Evolutionary conservation across 2,113 vertebrate species (phyloP), one percentile per base, ranked within the genome.

Genomic region (Calidris pugnax): DNA sequence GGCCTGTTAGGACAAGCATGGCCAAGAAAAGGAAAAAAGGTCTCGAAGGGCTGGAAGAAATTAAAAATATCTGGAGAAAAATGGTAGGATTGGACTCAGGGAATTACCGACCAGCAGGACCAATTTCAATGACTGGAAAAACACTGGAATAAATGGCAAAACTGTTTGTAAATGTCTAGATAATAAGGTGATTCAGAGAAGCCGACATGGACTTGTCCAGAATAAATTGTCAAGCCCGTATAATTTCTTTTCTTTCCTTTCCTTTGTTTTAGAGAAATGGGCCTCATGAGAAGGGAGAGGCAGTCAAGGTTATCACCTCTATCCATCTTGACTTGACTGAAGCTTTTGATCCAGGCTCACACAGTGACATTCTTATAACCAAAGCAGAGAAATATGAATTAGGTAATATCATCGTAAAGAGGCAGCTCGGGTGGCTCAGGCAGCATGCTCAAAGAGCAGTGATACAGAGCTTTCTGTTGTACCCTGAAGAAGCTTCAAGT

Each of bases 301-400:
- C 60, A 85, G 33, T 81, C 37, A 69, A 66, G 66, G 27, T 93
- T 95, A 76, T 89, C 69, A 87, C 24, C 45, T 93, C 81, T 79
- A 68, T 96, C 67, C 30, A 26, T 95, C 93, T 87, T 89, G 56
- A 30, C 89, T 84, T 94, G 33, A 87, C 80, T 93, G 79, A 87
- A 62, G 37, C 27, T 91, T 96, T 89, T 91, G 74, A 82, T 91
- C 30, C 27, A 63, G 55, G 28, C 69, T 95, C n/a, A 75, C 32
- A 68, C 56, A 85, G 39, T 93, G 74, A n/a, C 50, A 50, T 89
- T 64, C 24, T 20, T 71, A 78, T n/a, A 94, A 66, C 27, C 57
- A 79, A 85, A 93, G 53, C 2, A 79, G 59, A 83, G 62, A 89
- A 95, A 73, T 78, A 66, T 3, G 12, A 69, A 62, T 91, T 91